Evolutionary conservation across 2,888 invertebrate species (phyloP).

Genomic region (Chloroclystis v-ata): DNA sequence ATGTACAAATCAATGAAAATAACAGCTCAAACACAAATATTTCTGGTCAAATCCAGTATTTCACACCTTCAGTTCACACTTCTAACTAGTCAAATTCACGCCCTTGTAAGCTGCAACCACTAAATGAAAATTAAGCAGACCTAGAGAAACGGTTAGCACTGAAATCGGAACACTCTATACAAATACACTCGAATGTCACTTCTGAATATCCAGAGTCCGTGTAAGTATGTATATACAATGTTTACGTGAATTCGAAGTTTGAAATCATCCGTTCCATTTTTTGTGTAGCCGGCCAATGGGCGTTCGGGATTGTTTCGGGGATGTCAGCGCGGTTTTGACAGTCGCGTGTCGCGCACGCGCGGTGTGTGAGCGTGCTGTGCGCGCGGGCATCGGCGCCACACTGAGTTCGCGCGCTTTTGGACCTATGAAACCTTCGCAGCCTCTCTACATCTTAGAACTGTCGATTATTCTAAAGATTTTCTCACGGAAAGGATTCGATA

Average conservation of each 20-base stretch:
- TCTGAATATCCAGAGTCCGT: conserved; percentile 20
- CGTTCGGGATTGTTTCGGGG: conserved; percentile 50
- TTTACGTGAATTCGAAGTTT: conserved; percentile 46
- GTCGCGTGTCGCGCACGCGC: conserved; percentile 55
- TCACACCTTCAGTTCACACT: conserved; percentile 68
- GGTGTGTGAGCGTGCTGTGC: conserved; percentile 69
- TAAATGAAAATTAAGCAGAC: conserved; percentile 59
- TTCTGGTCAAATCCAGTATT: conserved; percentile 42
- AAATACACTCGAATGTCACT: conserved; percentile 34
- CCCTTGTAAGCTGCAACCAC: conserved; percentile 58
- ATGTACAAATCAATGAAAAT: conserved; percentile 29
- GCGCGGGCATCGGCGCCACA: conserved; percentile 72
- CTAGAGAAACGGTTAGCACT: conserved; percentile 68
- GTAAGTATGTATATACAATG: too few species aligned
- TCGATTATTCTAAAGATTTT: conserved; percentile 59
- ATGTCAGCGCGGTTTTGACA: conserved; percentile 58
- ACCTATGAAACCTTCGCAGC: conserved; percentile 67
- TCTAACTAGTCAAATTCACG: conserved; percentile 62
- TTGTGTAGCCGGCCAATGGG: conserved; percentile 29
- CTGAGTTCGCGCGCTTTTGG: conserved; percentile 77
- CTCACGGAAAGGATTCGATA: conserved; percentile 68
- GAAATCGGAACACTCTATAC: conserved; percentile 57
- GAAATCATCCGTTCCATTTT: conserved; percentile 58
- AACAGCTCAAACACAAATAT: conserved; percentile 36
- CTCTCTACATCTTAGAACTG: conserved; percentile 57